Base-by-base conservation (phyloP, 2,113 vertebrate species). In the Entosphenus tridentatus region DNA sequence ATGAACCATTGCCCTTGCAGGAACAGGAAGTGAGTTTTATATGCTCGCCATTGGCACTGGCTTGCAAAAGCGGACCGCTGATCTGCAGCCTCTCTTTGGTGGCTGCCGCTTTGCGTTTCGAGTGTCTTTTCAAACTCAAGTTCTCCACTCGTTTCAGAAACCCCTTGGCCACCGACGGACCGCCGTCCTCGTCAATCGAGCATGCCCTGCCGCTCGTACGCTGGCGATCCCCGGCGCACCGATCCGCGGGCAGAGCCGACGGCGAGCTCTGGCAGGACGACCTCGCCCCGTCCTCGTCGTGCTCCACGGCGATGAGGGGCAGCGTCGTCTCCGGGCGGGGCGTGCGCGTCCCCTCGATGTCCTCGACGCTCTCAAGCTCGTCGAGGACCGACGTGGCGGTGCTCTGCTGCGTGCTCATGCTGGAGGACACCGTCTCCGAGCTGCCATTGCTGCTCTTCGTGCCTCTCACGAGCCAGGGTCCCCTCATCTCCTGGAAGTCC, bases 81-180 rank as follows among this genome's bases (percentile, higher is more conserved):
- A 98, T 98, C 76, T 93, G 85, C 8, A 73, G 76, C 57, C 82
- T 82, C 16, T 87, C 83, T 75, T 85, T 88, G 3, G 86, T 81
- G 13, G 82, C 80, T 2, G 71, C 62, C 1, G 80, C 83, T 80
- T 84, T 62, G 85, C 82, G 73, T 82, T 55, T 68, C 82, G 80
- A 67, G 8, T 65, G n/a, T 8, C 84, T 83, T 39, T 39, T 39
- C 18, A 97, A 82, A 70, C 87, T 86, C 11, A 98, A 74, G 74
- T 87, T 95, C 79, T 98, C 93, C 90, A 98, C 96, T 72, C 90
- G 84, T 72, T 93, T 95, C 56, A 98, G 81, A 75, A 98, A 83
- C 74, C 88, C 88, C 72, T 90, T 89, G 0, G 92, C 86, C 79
- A 39, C 39, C 39, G 39, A 39, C 6, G 39, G 39, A 39, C 39